These are phyloP conservation scores for Saiga tatarica DNA, from an alignment of 2,113 vertebrate species.

Conservation along the genomic window DNA sequence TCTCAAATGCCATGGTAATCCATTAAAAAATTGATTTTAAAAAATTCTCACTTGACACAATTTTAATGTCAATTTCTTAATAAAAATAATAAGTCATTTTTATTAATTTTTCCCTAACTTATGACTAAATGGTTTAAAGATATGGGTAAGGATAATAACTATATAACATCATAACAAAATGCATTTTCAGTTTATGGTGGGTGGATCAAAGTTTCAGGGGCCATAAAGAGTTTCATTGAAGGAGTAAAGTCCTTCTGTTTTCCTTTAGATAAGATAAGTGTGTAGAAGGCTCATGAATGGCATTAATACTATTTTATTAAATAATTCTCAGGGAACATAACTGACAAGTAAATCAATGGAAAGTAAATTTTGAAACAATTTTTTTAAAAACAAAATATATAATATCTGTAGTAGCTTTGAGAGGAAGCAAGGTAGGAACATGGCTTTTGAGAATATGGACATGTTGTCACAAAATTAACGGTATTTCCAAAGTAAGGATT, in stretches of 20 bases:
- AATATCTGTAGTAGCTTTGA: neutral
- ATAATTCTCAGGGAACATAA: conserved; percentile 19
- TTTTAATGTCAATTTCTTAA: neutral
- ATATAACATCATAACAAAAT: neutral
- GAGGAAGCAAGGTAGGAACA: neutral
- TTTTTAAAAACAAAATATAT: neutral
- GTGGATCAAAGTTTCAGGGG: conserved; percentile 44
- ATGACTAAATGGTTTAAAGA: neutral
- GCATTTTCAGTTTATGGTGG: neutral
- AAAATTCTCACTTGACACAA: neutral
- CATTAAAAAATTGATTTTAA: neutral
- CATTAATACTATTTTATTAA: conserved; percentile 1
- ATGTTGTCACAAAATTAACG: neutral
- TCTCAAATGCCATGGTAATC: neutral
- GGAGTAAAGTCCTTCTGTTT: conserved; percentile 62
- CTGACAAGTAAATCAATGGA: neutral
- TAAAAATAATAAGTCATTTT: neutral
- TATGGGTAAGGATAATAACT: neutral
- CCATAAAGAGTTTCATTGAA: conserved; percentile 14
- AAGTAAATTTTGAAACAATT: neutral
- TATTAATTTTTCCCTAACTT: neutral
- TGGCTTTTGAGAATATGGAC: neutral
- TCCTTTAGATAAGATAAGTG: conserved; percentile 47
- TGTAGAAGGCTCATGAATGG: neutral
- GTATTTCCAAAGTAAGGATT: neutral